Evolutionary conservation across 2,888 invertebrate species (phyloP).

Genomic region (Catocala fraxini): DNA sequence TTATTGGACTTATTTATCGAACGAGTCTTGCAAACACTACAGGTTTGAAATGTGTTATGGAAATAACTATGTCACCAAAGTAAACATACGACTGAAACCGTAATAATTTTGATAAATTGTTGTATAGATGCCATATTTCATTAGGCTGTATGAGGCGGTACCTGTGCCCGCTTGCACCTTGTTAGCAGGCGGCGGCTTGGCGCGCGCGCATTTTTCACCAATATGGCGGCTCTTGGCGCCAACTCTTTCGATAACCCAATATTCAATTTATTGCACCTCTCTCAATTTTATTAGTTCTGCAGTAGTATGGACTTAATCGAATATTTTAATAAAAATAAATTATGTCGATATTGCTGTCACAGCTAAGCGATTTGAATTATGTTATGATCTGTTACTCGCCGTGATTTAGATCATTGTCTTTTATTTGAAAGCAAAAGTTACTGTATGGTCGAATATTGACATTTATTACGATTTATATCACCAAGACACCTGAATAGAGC

Average conservation of each 20-base stretch:
- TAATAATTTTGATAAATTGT: constrained; percentile 65
- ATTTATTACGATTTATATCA: constrained; percentile 27
- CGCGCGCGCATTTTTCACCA: constrained; percentile 65
- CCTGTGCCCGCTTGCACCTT: constrained; percentile 52
- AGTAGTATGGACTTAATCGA: constrained; percentile 51
- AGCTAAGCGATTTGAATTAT: constrained; percentile 53
- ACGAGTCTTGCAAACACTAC: constrained; percentile 62
- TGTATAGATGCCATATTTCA: constrained; percentile 63
- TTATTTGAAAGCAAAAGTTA: constrained; percentile 40
- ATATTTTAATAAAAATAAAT: constrained; percentile 63
- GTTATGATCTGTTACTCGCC: constrained; percentile 46
- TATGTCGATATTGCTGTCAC: constrained; percentile 45
- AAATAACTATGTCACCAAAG: constrained; percentile 62
- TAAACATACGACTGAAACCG: constrained; percentile 56
- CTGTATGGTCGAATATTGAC: constrained; percentile 15
- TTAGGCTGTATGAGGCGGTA: constrained; percentile 44
- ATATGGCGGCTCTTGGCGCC: constrained; percentile 70
- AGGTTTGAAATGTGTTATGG: constrained; percentile 54
- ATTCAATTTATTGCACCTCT: constrained; percentile 63
- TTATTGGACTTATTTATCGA: constrained; percentile 67
- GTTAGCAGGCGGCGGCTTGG: constrained; percentile 54
- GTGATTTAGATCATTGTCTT: constrained; percentile 31
- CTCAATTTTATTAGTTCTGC: constrained; percentile 62
- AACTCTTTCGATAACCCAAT: constrained; percentile 64
- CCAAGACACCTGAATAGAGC: constrained; percentile 35